Evolutionary conservation across 2,888 invertebrate species (phyloP).

Genomic region (Neoscelio sp.): DNA sequence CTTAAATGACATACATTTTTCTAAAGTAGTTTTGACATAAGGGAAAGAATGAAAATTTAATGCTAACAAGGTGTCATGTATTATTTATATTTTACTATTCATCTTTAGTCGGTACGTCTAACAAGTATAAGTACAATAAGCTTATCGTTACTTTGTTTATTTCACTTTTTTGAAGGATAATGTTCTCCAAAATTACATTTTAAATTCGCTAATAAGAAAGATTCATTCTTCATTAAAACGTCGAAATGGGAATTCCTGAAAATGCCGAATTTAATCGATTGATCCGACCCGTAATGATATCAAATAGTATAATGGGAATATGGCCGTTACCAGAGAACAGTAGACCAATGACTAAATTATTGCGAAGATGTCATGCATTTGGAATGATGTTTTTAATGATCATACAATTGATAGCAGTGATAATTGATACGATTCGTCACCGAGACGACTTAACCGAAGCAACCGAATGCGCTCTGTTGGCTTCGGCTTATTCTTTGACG

Average conservation of each 20-base stretch:
- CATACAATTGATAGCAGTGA: conserved; percentile 20
- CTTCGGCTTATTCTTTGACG: conserved; percentile 70
- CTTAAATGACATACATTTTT: too few species aligned
- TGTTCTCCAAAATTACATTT: not conserved
- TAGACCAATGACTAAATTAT: conserved; percentile 9
- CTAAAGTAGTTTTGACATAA: too few species aligned
- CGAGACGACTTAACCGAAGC: conserved; percentile 74
- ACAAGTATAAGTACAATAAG: too few species aligned
- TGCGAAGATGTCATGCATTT: conserved; percentile 27
- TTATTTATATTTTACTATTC: too few species aligned
- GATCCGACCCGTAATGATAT: conserved; percentile 33
- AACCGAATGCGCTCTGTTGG: conserved; percentile 75
- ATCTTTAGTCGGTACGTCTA: too few species aligned
- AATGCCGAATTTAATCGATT: conserved; percentile 36
- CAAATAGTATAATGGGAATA: conserved; percentile 22
- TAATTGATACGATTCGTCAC: conserved; percentile 70
- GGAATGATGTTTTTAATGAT: conserved; percentile 55
- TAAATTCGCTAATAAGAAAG: not conserved
- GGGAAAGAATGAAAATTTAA: too few species aligned
- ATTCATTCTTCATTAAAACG: too few species aligned
- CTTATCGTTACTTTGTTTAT: too few species aligned
- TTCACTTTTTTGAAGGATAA: too few species aligned
- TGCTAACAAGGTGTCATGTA: too few species aligned
- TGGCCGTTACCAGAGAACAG: conserved; percentile 39
- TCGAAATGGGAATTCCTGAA: too few species aligned